Conservation (phyloP, 2,797 vertebrate species). For the Malurus leucopterus region DNA sequence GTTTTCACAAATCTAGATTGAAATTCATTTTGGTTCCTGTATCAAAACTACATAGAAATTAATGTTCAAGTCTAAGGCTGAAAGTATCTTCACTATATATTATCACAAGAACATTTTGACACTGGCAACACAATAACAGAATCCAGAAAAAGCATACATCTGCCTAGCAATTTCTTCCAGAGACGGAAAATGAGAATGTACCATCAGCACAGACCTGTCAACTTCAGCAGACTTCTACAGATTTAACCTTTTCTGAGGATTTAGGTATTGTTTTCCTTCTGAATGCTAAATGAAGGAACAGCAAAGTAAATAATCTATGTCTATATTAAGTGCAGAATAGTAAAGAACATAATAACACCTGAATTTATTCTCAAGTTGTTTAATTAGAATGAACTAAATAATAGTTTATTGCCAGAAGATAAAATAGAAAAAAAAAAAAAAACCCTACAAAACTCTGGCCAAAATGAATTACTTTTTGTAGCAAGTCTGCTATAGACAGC, state of each 20-base stretch:
- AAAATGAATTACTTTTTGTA: neutral
- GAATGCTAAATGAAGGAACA: neutral
- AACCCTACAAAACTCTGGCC: neutral
- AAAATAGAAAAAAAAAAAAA: neutral
- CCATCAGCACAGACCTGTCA: neutral
- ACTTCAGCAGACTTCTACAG: neutral
- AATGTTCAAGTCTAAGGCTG: neutral
- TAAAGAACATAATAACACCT: neutral
- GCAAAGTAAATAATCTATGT: neutral
- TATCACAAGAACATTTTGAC: constrained; percentile 9
- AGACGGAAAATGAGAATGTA: neutral
- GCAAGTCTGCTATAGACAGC: neutral
- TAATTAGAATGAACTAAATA: neutral
- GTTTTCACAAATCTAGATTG: neutral
- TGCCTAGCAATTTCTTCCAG: constrained; percentile 3
- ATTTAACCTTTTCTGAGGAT: neutral
- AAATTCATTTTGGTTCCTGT: neutral
- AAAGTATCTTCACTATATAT: neutral
- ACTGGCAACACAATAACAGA: constrained; percentile 14
- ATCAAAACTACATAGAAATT: neutral
- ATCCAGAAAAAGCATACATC: constrained; percentile 9
- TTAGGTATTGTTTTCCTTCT: neutral
- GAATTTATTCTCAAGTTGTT: neutral
- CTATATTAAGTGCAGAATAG: neutral
- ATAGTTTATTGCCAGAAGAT: neutral